Evolutionary conservation across 2,797 vertebrate species (phyloP), one percentile per base, ranked within the genome.

Genomic region (Arnoldichthys spilopterus): DNA sequence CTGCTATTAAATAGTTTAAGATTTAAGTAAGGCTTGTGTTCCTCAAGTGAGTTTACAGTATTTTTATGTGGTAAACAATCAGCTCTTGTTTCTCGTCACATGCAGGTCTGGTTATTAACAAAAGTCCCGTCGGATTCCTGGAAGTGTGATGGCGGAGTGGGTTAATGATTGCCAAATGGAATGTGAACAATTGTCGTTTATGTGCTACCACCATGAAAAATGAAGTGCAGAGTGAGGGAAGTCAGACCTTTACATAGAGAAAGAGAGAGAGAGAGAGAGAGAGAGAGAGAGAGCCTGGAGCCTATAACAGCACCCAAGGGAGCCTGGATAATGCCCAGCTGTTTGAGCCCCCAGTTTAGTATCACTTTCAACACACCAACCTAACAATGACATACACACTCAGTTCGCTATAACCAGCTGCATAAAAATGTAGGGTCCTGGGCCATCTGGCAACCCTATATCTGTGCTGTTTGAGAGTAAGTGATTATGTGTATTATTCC

Each of bases 281-380:
- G 26, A 64, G 73, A 64, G 59, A 62, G n/a, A 66, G 9, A 34
- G 45, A 22, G 6, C 59, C 9, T 13, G 12, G 34, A 88, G 12
- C 24, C 56, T 18, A 12, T 13, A 49, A 87, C 83, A 86, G 83
- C 82, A 83, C 90, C 86, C 82, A 22, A 72, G 90, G 88, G 87
- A 88, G 86, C 81, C 83, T 24, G 74, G 87, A 89, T 85, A 87
- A 85, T 85, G 85, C 88, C 87, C 90, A 83, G 74, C 85, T 79
- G 87, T 74, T 75, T 84, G 86, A 78, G 87, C 83, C 86, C 89
- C 74, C 85, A 79, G 81, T 82, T 85, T 85, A 87, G 86, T 86
- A 89, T 90, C 87, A 87, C 79, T 90, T 30, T 32, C 22, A 45
- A 34, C 12, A 53, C 22, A 58, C 11, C 37, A 67, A 20, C 28